These are phyloP conservation scores for Galerucella calmariensis DNA, from an alignment of 2,888 invertebrate species.

Conservation along the genomic window DNA sequence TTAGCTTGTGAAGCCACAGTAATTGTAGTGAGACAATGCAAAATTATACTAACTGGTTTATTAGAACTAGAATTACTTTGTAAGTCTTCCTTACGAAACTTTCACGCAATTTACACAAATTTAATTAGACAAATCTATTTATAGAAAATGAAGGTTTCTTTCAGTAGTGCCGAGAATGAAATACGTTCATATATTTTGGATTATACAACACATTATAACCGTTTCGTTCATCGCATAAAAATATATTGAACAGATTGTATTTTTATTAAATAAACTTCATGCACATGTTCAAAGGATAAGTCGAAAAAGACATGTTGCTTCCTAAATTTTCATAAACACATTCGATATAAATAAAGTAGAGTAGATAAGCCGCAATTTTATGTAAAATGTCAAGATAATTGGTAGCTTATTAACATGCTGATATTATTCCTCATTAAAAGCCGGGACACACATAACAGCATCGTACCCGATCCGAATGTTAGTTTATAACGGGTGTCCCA, in stretches of 20 bases:
- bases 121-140: conserved; percentile 26
- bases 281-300: neutral
- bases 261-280: neutral
- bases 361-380: too few species aligned
- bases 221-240: neutral
- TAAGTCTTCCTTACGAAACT: conserved; percentile 40
- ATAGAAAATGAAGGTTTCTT: conserved; percentile 18
- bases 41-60: conserved; percentile 37
- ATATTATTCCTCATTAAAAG: too few species aligned
- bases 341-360: too few species aligned
- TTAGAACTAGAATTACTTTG: conserved; percentile 38
- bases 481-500: too few species aligned
- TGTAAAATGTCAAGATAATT: too few species aligned
- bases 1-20: conserved; percentile 32
- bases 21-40: conserved; percentile 32
- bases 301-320: neutral
- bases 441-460: too few species aligned
- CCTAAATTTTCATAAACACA: neutral
- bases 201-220: neutral
- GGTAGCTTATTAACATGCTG: too few species aligned
- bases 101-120: conserved; percentile 34
- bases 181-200: conserved; percentile 1
- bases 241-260: neutral
- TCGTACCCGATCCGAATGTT: too few species aligned
- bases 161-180: neutral